Base-by-base conservation (phyloP, 2,797 vertebrate genomes). In the Petrocephalus schoutedeni region DNA sequence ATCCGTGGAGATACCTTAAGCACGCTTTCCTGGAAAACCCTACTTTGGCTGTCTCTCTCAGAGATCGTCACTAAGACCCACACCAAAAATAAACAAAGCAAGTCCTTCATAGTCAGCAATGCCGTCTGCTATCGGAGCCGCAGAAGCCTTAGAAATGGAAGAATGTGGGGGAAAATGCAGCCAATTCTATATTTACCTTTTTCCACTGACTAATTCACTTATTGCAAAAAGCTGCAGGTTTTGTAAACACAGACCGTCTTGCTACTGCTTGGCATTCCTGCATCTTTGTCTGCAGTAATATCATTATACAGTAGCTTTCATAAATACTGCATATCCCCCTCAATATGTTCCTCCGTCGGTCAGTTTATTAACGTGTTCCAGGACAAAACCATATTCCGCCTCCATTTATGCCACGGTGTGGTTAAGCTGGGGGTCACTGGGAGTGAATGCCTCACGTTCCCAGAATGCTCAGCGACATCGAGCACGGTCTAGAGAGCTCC, bases 361-460 rank as follows among this genome's bases (percentile, higher is more conserved):
- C 32, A 41, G 12, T 16, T 36, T 36, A 16, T 71, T 36, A 71
- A 36, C 4, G 1, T 71, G 28, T 41, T 74, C 14, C 16, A 41
- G 74, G 36, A 80, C 74, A 49, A 80, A 80, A 80, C 32, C 28
- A 74, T 12, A 41, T 32, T 28, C 28, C 1, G 12, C 4, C 28
- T 19, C 32, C 12, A 36, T 16, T 74, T 28, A 5, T 74, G 12
- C 14, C 67, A 74, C 4, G 16, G 67, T 74, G 32, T 74, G 67
- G 67, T 82, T 67, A 85, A 85, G 56, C 61, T 88, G 57, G 21
- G 71, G 80, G 7, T 88, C 41, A 28, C 36, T 10, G 45, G 80
- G 51, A 21, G 53, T 85, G 59, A 85, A 84, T 53, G 83, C 57
- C 23, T 83, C n/a, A 21, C 49, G 14, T 23, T 23, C 41, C 9